Evolutionary conservation across 1,140 invertebrate species (phyloP), one percentile per base, ranked within the genome.

Genomic region (Drosophila varians): DNA sequence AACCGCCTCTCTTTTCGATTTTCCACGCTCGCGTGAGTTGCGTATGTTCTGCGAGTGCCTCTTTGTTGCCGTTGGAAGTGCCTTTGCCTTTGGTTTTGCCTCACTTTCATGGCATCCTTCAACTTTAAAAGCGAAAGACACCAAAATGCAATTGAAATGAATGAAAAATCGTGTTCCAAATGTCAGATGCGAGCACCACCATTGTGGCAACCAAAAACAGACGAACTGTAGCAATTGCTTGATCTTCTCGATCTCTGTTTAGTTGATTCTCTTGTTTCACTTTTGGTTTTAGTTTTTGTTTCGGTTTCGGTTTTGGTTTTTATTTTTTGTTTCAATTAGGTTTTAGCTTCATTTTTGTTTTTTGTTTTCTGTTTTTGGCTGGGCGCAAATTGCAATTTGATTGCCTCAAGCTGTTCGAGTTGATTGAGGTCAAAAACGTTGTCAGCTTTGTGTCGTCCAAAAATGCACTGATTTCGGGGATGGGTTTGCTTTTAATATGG

Each of bases 1-100:
- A 87, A 87, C 82, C 61, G 82, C 80, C 80, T 80, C 82, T 86
- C 82, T 80, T 80, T 76, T 54, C 52, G 65, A 75, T 84, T 83
- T 82, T 83, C 56, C 79, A 84, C 65, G 79, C 60, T 84, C 51
- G 65, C 58, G 19, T 60, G 45, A 56, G 46, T 46, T 83, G 79
- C 79, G 70, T 84, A 73, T 51, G 64, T 38, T 58, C 54, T 66
- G n/a, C 38, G 60, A 19, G 14, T 48, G 36, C 12, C 14, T 65
- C 51, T 65, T 45, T 14, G 23, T 34, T 0, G 9, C 12, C 34
- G 28, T 31, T 31, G n/a, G n/a, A n/a, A n/a, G n/a, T n/a, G 28
- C 9, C 9, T 9, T 31, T 31, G 28, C 28, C 26, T 42, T 42
- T n/a, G 57, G 46, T 26, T 68, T 62, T 71, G 53, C 43, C 58